Base-by-base conservation (phyloP, 2,113 vertebrate genomes). In the Zosterops japonicus region DNA sequence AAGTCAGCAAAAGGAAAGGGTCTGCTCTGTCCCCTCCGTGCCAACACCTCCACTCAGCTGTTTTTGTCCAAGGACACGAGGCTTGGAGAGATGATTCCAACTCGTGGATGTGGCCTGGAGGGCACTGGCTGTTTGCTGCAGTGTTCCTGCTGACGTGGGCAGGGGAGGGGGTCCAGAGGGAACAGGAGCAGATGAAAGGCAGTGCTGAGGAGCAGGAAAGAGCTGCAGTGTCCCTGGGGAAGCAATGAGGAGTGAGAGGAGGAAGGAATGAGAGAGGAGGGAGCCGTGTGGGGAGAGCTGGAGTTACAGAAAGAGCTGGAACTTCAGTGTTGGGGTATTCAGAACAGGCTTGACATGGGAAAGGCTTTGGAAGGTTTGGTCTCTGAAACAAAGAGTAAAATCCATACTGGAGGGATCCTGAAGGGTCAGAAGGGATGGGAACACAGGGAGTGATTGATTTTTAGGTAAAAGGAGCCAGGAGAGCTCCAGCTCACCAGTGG, bases 1-100 rank as follows among this genome's bases (percentile, higher is more conserved):
- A 15, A 85, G 67, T 71, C 92, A 96, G 94, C 94, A 93, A 53
- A 90, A 5, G n/a, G 14, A 65, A 44, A 53, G 50, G 83, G 87
- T 36, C 50, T 65, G 89, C 68, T 74, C 59, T 4, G 25, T 65
- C 70, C 83, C 31, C 68, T 86, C 41, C 0, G 8, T 77, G 55
- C 87, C 83, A 83, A 20, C 28, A 22, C 20, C 70, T 57, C 78
- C 33, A 8, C 87, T 94, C 92, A 79, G 92, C 94, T 75, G 29
- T 3, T 52, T 31, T 2, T 90, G n/a, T 87, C 29, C 90, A 95
- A 95, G 94, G 92, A 64, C 75, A 76, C 2, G 1, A 86, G 42
- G 22, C 63, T 75, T 42, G 64, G 70, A 46, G 69, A 69, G 63
- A 57, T 28, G 65, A 60, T 82, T 87, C 39, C 84, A 56, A 1